Conservation (phyloP, 2,797 vertebrate species). For the Chiloscyllium punctatum region DNA sequence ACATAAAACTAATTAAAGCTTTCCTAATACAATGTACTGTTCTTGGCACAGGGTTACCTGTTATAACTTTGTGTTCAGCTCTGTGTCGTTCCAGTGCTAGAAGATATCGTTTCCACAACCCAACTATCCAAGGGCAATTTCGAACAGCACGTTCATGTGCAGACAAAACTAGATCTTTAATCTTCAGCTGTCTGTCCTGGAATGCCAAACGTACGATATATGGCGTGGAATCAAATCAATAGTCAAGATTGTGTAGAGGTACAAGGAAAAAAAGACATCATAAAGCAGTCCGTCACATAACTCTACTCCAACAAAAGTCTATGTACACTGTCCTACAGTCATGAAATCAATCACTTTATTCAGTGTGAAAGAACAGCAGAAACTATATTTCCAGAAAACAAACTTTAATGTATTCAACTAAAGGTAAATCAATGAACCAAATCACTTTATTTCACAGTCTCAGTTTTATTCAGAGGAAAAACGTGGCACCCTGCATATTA, state of each 20-base stretch:
- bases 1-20: not conserved
- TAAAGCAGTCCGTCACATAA: not conserved
- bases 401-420: not conserved
- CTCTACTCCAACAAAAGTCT: not conserved
- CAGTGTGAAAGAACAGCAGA: not conserved
- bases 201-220: not conserved
- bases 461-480: too few relatives aligned
- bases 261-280: not conserved
- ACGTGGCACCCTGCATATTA: not conserved
- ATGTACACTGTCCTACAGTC: not conserved
- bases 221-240: not conserved
- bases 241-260: not conserved
- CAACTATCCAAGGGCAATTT: slow-evolving; percentile 95
- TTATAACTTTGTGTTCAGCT: slow-evolving; percentile 67
- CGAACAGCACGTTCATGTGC: slow-evolving; percentile 80
- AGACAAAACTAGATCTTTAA: slow-evolving; percentile 83
- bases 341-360: not conserved
- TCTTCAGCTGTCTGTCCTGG: slow-evolving; percentile 86
- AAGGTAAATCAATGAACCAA: not conserved
- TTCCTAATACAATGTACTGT: not conserved
- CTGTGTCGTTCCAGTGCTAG: slow-evolving; percentile 83
- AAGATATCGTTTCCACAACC: slow-evolving; percentile 85
- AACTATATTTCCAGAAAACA: not conserved
- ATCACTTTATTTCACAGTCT: not conserved
- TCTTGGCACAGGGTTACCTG: slow-evolving; percentile 57